phyloP scores from a whole-genome alignment of 37 sponge, comb jelly and placozoan genomes.

The Theonella swinhoei region DNA sequence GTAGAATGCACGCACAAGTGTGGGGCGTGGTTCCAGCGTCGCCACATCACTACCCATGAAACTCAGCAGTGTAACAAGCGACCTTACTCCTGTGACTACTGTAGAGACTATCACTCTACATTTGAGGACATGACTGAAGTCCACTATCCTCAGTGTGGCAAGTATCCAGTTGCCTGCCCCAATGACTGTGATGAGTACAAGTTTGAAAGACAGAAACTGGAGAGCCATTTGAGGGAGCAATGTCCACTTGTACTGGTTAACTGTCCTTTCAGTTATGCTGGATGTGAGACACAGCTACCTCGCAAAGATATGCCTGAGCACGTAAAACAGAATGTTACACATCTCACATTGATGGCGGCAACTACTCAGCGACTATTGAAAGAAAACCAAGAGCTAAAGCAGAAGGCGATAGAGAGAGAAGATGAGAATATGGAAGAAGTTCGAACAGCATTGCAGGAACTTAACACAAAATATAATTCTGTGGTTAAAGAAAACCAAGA shows the following conservation, averaged over 20 bases:
- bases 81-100: constrained; percentile 26
- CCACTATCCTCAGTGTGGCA: constrained; percentile 13
- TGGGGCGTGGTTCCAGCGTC: neutral
- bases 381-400: neutral
- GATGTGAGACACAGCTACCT: constrained; percentile 1
- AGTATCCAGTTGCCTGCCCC: constrained; percentile 15
- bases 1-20: constrained; percentile 1
- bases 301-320: constrained; percentile 11
- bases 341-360: constrained; percentile 19
- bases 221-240: constrained; percentile 1
- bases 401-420: no score
- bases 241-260: constrained; percentile 11
- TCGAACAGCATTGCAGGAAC: no score
- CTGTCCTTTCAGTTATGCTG: constrained; percentile 22
- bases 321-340: neutral
- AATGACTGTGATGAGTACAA: constrained; percentile 5
- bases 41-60: neutral
- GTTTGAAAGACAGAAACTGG: neutral
- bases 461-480: no score
- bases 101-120: constrained; percentile 7
- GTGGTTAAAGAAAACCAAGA: no score
- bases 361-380: constrained; percentile 14
- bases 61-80: constrained; percentile 6
- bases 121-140: constrained; percentile 28
- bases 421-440: no score